phyloP scores from a whole-genome alignment of 2,113 vertebrate genomes.

The Girardinichthys multiradiatus region DNA sequence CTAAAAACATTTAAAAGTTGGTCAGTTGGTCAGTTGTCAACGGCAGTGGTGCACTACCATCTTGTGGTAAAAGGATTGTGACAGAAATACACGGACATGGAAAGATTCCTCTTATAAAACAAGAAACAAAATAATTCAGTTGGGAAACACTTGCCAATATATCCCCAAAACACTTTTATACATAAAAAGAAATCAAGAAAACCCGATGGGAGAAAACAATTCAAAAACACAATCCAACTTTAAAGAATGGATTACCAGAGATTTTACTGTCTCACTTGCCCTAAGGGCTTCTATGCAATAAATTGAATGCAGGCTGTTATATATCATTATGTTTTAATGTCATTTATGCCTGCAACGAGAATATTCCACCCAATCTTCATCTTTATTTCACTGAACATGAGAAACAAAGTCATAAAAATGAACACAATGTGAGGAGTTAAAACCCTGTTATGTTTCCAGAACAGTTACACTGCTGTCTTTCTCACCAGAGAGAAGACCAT shows the following conservation, averaged over 20 bases:
- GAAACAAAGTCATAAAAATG: constrained; percentile 45
- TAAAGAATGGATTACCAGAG: neutral
- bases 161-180: neutral
- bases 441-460: constrained; percentile 45
- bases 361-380: neutral
- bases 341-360: neutral
- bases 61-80: too few relatives aligned
- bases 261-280: neutral
- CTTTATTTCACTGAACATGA: neutral
- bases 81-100: too few relatives aligned
- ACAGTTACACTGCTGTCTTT: constrained; percentile 43
- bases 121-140: neutral
- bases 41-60: too few relatives aligned
- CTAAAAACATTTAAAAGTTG: too few relatives aligned
- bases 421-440: constrained; percentile 23
- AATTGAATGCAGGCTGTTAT: neutral
- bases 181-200: neutral
- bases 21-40: too few relatives aligned
- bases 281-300: neutral
- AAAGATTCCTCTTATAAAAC: too few relatives aligned
- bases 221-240: neutral
- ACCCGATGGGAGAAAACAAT: constrained; percentile 1
- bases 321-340: neutral
- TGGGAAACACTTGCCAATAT: neutral
- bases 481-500: constrained; percentile 42